Evolutionary conservation across 2,113 vertebrate species (phyloP).

Genomic region (Rhegmatorhina hoffmannsi): DNA sequence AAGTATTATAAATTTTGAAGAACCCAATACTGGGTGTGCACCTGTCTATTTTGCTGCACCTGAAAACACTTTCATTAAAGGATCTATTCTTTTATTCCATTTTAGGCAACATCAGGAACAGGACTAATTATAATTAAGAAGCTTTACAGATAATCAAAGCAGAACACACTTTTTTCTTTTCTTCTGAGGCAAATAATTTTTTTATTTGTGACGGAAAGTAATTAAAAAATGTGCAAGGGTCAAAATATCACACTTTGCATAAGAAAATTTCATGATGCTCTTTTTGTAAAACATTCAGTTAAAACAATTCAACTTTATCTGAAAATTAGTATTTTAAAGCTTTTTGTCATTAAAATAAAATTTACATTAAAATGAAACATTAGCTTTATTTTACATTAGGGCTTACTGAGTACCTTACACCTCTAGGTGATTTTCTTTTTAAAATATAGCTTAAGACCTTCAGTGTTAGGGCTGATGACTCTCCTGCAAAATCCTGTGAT

Average conservation of each 20-base stretch:
- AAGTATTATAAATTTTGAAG: no score
- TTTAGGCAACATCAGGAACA: not conserved
- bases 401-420: not conserved
- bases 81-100: no score
- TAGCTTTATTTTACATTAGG: not conserved
- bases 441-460: not conserved
- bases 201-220: not conserved
- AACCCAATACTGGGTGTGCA: no score
- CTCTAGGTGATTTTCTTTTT: not conserved
- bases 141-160: not conserved
- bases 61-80: no score
- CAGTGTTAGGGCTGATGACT: not conserved
- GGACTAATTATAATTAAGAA: not conserved
- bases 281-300: not conserved
- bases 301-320: not conserved
- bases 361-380: not conserved
- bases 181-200: not conserved
- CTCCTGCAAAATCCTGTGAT: not conserved
- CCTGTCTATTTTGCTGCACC: no score
- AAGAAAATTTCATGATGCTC: not conserved
- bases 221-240: not conserved
- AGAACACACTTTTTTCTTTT: not conserved
- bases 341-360: not conserved
- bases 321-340: not conserved
- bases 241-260: not conserved